Evolutionary conservation across 2,888 invertebrate genomes (phyloP).

Genomic region (Noctua janthe): DNA sequence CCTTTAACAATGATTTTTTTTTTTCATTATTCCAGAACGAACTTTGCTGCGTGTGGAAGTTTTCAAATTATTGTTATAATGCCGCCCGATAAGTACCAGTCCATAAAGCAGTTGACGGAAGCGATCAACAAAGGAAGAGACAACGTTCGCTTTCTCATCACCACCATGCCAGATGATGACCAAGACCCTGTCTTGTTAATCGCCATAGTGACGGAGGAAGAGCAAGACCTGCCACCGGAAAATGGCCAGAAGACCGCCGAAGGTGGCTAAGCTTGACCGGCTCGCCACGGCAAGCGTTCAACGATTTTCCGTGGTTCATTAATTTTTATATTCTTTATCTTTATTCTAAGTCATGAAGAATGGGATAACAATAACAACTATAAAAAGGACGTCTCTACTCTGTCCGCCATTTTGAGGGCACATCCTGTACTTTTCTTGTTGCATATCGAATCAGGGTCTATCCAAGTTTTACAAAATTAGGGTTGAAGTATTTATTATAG

Average conservation of each 20-base stretch:
- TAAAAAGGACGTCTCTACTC: background rate
- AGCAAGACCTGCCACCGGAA: background rate
- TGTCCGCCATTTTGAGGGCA: background rate
- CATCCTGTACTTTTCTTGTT: background rate
- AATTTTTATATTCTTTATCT: background rate
- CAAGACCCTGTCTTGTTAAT: background rate
- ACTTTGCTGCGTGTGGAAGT: background rate
- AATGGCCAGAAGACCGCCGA: background rate
- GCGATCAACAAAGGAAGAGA: background rate
- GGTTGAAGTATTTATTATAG: background rate
- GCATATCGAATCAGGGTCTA: conserved; percentile 14
- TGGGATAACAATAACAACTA: background rate
- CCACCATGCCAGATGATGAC: background rate
- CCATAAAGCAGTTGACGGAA: background rate
- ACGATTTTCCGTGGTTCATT: background rate
- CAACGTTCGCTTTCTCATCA: background rate
- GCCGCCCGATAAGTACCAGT: background rate
- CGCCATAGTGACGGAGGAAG: background rate
- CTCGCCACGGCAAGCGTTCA: background rate
- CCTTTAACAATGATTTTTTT: background rate
- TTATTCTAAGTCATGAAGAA: conserved; percentile 3
- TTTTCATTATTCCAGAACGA: background rate
- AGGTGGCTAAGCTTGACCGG: background rate
- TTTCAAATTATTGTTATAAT: background rate
- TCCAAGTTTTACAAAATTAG: background rate